These are phyloP conservation scores for Sphenopsis melanotis DNA, from an alignment of 2,797 vertebrate genomes.

Conservation along the genomic window DNA sequence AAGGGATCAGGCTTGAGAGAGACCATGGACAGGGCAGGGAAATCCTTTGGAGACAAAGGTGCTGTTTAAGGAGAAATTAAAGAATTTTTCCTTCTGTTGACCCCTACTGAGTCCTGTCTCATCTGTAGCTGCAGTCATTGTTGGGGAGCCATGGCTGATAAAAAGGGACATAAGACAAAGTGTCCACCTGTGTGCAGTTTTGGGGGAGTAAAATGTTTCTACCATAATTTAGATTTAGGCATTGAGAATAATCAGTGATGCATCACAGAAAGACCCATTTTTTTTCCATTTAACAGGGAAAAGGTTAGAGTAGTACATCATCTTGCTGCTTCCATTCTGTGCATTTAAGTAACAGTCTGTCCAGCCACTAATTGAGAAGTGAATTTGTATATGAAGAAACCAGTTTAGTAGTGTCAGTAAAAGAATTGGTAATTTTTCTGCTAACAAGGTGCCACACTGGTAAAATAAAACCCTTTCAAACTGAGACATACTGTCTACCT, in stretches of 20 bases:
- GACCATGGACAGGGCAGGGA: background rate
- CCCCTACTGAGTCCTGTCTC: background rate
- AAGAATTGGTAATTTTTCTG: background rate
- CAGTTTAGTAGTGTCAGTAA: background rate
- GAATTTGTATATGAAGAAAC: constrained; percentile 1
- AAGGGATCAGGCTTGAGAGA: background rate
- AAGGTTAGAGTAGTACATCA: constrained; percentile 64
- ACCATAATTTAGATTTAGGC: background rate
- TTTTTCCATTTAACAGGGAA: constrained; percentile 48
- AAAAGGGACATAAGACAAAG: background rate
- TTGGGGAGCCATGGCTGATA: background rate
- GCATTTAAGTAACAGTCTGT: background rate
- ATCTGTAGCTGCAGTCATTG: background rate
- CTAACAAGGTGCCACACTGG: background rate
- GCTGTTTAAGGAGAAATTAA: background rate
- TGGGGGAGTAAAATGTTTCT: background rate
- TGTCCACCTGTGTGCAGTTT: background rate
- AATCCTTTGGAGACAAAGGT: background rate
- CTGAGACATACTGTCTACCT: background rate
- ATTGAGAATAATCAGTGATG: constrained; percentile 44
- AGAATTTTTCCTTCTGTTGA: background rate
- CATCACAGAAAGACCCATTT: constrained; percentile 24
- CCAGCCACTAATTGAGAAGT: constrained; percentile 25
- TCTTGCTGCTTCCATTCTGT: constrained; percentile 5
- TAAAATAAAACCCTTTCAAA: background rate